Conservation (phyloP, 30 jellyfish, hydroid and myxozoan genomes). For the Cassiopea andromeda region DNA sequence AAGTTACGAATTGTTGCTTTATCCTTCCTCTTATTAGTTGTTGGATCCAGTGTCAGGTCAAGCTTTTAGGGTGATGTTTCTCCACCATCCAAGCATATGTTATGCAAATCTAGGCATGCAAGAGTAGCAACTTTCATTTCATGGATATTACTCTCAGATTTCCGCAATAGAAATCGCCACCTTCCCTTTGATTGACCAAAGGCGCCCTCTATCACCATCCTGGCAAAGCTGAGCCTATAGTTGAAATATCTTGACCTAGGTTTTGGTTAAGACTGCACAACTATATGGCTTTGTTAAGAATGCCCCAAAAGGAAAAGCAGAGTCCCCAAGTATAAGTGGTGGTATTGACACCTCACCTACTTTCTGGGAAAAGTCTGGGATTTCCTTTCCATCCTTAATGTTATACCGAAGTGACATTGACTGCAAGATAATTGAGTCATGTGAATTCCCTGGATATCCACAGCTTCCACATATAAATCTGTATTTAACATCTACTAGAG, state of each 20-base stretch:
- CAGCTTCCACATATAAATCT: too few species aligned
- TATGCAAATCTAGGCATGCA: constrained; percentile 52
- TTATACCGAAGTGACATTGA: too few species aligned
- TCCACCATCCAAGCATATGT: too few species aligned
- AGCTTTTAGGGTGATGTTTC: constrained; percentile 8
- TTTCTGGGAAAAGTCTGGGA: too few species aligned
- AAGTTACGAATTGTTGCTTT: constrained; percentile 46
- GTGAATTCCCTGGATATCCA: too few species aligned
- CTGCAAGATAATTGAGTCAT: too few species aligned
- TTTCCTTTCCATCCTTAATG: too few species aligned
- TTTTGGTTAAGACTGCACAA: constrained; percentile 29
- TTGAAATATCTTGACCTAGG: constrained; percentile 22
- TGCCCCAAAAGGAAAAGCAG: too few species aligned
- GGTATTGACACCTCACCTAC: too few species aligned
- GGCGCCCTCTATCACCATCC: constrained; percentile 65
- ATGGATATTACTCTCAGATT: constrained; percentile 56
- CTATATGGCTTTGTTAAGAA: too few species aligned
- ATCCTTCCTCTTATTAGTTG: constrained; percentile 35
- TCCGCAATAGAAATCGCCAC: constrained; percentile 61
- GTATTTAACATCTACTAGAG: too few species aligned
- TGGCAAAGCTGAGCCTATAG: constrained; percentile 53
- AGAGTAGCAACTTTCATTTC: constrained; percentile 47
- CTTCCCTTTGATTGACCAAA: neutral
- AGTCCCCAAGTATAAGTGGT: too few species aligned
- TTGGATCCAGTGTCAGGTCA: constrained; percentile 51